Base-by-base conservation (phyloP, 2,113 vertebrate species). In the Rhombomys opimus region DNA sequence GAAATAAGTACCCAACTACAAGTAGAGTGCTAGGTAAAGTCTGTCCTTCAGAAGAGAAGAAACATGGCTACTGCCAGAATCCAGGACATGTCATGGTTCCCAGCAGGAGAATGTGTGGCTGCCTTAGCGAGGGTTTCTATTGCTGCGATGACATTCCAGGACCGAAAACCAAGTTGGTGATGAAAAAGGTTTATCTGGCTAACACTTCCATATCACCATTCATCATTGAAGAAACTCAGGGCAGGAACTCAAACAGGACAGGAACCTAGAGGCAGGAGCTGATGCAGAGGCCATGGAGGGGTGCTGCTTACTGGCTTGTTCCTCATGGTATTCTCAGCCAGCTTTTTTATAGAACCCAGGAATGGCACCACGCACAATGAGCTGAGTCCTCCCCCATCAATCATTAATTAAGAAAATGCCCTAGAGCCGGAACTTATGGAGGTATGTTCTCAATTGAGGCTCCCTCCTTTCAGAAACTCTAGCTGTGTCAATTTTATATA, bases 1-100 rank as follows among this genome's bases (percentile, higher is more conserved):
- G 72, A 95, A 81, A 46, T 22, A 77, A 76, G 25, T 1, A 57
- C 1, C 1, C 52, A 7, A 20, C 80, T 81, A 75, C 20, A 59
- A 59, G 11, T 59, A n/a, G 4, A 22, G 10, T 9, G 18, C 14
- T 20, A 59, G 72, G 63, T 27, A 9, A 77, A 23, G 32, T 11
- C 9, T 57, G 5, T 38, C 6, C 61, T 52, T 54, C 84, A 59
- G 12, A 27, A 67, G 20, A 3, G n/a, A 89, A 84, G 87, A 38
- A 25, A 46, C 1, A 25, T 1, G 35, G 0, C 30, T 10, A 0
- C 32, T 73, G 17, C 5, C 59, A 18, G 1, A 2, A 23, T 46
- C 63, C 63, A 50, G 2, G 32, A 88, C 17, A 46, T 14, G 10
- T 30, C 61, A 3, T 18, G 81, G 54, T 25, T 35, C 5, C 32